Conservation (phyloP, 1,140 invertebrate genomes). For the Drosophila nigrodunni region DNA sequence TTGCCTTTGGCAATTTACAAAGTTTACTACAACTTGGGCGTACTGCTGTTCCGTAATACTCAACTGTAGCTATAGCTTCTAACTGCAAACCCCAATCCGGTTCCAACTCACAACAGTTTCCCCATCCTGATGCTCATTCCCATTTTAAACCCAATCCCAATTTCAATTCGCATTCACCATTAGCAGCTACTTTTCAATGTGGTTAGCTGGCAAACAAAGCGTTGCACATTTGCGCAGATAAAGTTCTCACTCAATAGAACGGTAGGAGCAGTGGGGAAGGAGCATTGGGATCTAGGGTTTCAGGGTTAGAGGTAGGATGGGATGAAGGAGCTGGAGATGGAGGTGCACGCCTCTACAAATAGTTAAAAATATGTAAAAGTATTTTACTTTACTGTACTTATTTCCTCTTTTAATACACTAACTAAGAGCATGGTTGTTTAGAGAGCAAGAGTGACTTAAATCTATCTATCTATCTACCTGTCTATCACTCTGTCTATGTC, state of each 20-base stretch:
- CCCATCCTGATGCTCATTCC: constrained; percentile 14
- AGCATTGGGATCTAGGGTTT: background rate
- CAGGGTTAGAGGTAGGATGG: too few species aligned
- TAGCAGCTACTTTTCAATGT: constrained; percentile 82
- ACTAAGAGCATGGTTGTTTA: background rate
- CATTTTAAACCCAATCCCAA: constrained; percentile 35
- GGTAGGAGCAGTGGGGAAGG: background rate
- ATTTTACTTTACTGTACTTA: constrained; percentile 55
- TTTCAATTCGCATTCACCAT: constrained; percentile 71
- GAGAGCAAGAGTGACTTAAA: background rate
- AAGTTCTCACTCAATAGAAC: constrained; percentile 68
- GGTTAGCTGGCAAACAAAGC: constrained; percentile 82
- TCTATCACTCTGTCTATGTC: too few species aligned
- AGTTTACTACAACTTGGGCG: constrained; percentile 66
- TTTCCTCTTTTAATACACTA: constrained; percentile 33
- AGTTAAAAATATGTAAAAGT: constrained; percentile 80
- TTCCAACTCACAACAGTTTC: background rate
- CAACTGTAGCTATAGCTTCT: background rate
- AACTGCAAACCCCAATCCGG: constrained; percentile 18
- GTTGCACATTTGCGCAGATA: constrained; percentile 81
- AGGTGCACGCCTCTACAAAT: constrained; percentile 38
- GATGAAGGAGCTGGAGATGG: background rate
- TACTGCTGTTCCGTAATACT: constrained; percentile 21
- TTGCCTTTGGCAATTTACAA: constrained; percentile 78
- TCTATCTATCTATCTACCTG: too few species aligned